Evolutionary conservation across 2,888 invertebrate genomes (phyloP), one percentile per base, ranked within the genome.

Genomic region (Agapostemon virescens): DNA sequence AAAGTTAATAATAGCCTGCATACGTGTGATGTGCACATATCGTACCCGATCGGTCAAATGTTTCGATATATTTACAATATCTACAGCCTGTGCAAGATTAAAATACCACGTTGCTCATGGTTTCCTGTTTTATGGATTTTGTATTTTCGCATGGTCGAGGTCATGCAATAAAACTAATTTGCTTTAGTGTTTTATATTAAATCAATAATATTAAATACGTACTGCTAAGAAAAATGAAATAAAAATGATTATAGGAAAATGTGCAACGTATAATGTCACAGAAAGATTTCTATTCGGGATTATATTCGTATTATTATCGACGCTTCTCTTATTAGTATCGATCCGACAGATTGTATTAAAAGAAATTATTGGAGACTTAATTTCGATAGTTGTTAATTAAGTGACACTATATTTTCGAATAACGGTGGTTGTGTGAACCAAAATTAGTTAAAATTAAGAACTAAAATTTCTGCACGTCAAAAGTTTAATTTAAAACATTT

Each of bases 71-170:
- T 26, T 26, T 55, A 6, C 26, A 26, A 55, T 55, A 23, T 55
- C 15, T 55, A 26, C 55, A 55, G 55, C 26, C 15, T 52, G 55
- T 6, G 26, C 15, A 6, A 15, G 55, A 15, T 55, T 55, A 55
- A 26, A 55, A 55, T 55, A 55, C 55, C 55, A 55, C 15, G 26
- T 55, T 15, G 55, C 26, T 55, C 55, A 55, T 55, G 55, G 55
- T 55, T 55, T 55, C 17, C 6, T 26, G 5, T 26, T 55, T 55
- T 55, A 55, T 55, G 26, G 55, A 55, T 55, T 55, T 55, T 55
- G 55, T 55, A 26, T 55, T 26, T 55, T 17, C 26, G 15, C 26
- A 7, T 55, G 1, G 26, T 26, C 55, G 26, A 55, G 55, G 55
- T 55, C 26, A 55, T 1, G 6, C 55, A 26, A 55, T 26, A 55